Evolutionary conservation across 2,113 vertebrate genomes (phyloP), one percentile per base, ranked within the genome.

Genomic region (Deroptyus accipitrinus): DNA sequence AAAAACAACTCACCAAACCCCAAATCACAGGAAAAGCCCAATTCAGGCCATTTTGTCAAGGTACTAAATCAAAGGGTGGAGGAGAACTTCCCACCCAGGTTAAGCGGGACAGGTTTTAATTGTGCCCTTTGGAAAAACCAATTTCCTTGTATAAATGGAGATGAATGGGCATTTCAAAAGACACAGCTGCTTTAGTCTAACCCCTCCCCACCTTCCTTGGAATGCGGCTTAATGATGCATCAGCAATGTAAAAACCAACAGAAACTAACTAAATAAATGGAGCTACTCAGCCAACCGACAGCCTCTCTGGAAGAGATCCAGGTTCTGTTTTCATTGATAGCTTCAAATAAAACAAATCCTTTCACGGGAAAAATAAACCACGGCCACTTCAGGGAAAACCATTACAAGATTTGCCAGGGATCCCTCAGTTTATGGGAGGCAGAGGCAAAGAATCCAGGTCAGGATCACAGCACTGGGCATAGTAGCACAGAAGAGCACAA

Each of bases 291-390:
- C 67, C 86, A 67, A 86, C 49, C 88, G 83, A 86, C 83, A 81
- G 61, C 86, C 86, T 48, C 64, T 31, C 67, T 92, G 86, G 83
- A 92, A 49, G 18, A 37, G 83, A 15, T 49, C 85, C 88, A 72
- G 88, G 4, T 42, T 67, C 54, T 68, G 5, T 81, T 91, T 96
- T 85, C 81, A 91, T 63, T 39, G 91, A 42, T 84, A 91, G 77
- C 55, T 63, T 22, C 91, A 46, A 6, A 55, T 63, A 94, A 86
- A 52, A 1, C 67, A 96, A 96, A 84, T 62, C 73, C 30, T 48
- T 88, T 51, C 91, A 55, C n/a, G 24, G 51, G 42, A 78, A 70
- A 95, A 94, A 96, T 10, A 95, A 97, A 91, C 64, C 61, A 35
- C 0, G 23, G 76, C 9, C 51, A 72, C 88, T 92, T 83, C 80